Conservation (phyloP, 2,113 vertebrate genomes). For the Mastomys coucha region DNA sequence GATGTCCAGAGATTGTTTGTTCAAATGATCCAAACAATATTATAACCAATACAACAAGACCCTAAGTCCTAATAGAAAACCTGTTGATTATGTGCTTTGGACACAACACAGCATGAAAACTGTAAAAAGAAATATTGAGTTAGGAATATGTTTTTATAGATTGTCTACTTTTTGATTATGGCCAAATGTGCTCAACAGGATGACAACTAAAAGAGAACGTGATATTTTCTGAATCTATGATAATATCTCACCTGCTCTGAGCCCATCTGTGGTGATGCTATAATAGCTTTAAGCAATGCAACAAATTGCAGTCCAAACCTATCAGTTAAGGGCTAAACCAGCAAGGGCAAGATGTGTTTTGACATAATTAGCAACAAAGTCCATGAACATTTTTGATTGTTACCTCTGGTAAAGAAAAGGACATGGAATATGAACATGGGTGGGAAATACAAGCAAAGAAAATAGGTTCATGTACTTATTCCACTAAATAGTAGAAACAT, state of each 20-base stretch:
- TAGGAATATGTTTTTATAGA: not conserved
- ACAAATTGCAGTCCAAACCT: not conserved
- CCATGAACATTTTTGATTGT: not conserved
- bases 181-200: not conserved
- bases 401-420: not conserved
- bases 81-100: not conserved
- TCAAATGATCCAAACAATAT: not conserved
- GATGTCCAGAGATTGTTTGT: conserved; percentile 34
- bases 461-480: not conserved
- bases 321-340: not conserved
- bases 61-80: not conserved
- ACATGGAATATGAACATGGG: not conserved
- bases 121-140: not conserved
- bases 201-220: not conserved
- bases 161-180: conserved; percentile 12
- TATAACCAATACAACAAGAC: not conserved
- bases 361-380: not conserved
- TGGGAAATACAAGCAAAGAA: conserved; percentile 14
- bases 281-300: not conserved
- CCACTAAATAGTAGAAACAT: not conserved
- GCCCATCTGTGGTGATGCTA: not conserved
- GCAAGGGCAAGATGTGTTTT: not conserved
- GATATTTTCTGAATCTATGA: not conserved
- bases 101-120: not conserved
- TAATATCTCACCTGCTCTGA: not conserved